These are phyloP conservation scores for Candoia aspera DNA, from an alignment of 2,113 vertebrate genomes.

Conservation along the genomic window DNA sequence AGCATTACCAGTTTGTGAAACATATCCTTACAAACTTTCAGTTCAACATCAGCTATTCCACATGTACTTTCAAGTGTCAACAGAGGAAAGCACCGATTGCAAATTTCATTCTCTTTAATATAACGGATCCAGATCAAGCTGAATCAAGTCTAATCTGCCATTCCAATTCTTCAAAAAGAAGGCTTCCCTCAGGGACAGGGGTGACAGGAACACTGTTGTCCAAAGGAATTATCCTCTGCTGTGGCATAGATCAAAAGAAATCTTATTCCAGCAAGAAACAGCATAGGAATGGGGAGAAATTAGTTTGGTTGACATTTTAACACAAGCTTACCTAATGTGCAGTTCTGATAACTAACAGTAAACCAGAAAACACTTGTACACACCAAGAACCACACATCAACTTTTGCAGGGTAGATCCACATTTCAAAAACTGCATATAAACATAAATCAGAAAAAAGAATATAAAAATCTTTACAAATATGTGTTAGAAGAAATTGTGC, in stretches of 20 bases:
- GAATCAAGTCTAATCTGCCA: neutral
- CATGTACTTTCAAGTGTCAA: neutral
- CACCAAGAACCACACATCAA: no score
- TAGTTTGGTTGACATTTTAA: neutral
- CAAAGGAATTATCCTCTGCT: neutral
- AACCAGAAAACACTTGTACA: neutral
- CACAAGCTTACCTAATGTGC: neutral
- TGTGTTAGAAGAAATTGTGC: no score
- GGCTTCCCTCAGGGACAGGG: neutral
- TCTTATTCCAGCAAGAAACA: neutral
- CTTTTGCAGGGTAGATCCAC: no score
- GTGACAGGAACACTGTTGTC: neutral
- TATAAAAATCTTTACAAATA: no score
- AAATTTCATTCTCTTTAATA: neutral
- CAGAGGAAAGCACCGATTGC: neutral
- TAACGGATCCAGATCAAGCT: neutral
- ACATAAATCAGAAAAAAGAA: no score
- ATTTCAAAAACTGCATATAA: no score
- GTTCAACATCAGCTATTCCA: neutral
- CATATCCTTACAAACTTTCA: neutral
- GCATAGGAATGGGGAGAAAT: neutral
- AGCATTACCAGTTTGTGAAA: neutral
- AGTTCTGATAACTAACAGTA: neutral
- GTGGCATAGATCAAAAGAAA: neutral
- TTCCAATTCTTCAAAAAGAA: neutral